phyloP scores from a whole-genome alignment of 2,888 invertebrate genomes.

The Lithophane ornitopus region DNA sequence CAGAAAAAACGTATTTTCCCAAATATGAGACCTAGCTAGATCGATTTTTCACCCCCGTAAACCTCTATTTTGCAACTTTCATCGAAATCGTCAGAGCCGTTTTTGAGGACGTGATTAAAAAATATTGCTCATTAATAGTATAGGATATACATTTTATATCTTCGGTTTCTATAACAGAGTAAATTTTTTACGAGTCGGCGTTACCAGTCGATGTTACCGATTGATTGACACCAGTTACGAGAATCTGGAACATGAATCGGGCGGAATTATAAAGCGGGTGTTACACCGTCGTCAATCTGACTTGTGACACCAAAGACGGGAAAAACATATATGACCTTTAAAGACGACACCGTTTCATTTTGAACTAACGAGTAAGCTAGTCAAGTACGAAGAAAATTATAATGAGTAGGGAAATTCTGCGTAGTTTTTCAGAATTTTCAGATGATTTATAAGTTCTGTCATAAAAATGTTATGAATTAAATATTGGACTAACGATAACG shows the following conservation, averaged over 20 bases:
- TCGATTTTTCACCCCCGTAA: no score
- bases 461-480: constrained; percentile 25
- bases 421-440: not conserved
- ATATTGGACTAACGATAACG: constrained; percentile 28
- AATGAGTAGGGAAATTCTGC: not conserved
- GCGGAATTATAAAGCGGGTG: constrained; percentile 47
- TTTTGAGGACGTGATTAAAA: no score
- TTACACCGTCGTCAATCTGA: constrained; percentile 34
- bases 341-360: not conserved
- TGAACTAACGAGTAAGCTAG: not conserved
- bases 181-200: not conserved
- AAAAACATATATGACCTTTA: constrained; percentile 37
- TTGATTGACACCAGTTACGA: constrained; percentile 43
- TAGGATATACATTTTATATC: not conserved
- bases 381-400: not conserved
- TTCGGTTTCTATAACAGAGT: not conserved
- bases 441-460: constrained; percentile 11
- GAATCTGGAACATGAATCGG: constrained; percentile 52
- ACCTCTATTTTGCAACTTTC: no score
- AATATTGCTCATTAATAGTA: no score
- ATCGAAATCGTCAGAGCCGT: no score
- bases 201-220: constrained; percentile 10
- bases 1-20: no score
- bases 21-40: no score
- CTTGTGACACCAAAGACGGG: constrained; percentile 15